Conservation (phyloP, 2,888 invertebrate species). For the Morinoia aosen region DNA sequence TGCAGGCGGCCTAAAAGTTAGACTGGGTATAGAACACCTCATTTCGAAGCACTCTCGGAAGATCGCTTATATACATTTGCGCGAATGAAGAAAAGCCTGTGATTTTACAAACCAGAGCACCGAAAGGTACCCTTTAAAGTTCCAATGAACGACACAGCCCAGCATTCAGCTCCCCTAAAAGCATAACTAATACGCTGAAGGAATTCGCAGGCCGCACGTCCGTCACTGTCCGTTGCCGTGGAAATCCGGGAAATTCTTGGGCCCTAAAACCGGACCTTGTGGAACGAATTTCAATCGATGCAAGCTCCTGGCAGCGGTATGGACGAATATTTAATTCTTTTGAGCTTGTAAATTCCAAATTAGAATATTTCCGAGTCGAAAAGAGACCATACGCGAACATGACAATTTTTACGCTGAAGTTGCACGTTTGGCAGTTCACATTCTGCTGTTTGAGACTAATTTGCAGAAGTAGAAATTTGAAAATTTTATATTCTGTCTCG, state of each 20-base stretch:
- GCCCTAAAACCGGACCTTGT: background rate
- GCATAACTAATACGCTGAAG: slow-evolving; percentile 4
- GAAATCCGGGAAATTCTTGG: slow-evolving; percentile 24
- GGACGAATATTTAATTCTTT: background rate
- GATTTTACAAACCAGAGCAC: background rate
- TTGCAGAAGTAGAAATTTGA: background rate
- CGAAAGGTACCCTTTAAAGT: background rate
- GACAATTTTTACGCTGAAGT: background rate
- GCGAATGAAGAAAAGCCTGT: background rate
- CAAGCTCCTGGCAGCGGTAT: background rate
- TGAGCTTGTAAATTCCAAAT: background rate
- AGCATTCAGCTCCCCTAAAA: background rate
- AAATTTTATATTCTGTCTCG: background rate
- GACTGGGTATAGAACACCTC: no score
- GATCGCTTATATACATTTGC: background rate
- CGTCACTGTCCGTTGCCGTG: slow-evolving; percentile 22
- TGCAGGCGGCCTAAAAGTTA: no score
- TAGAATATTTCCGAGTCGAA: background rate
- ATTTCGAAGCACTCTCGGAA: no score
- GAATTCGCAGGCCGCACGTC: slow-evolving; percentile 9
- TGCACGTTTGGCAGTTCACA: background rate
- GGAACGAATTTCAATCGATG: slow-evolving; percentile 14
- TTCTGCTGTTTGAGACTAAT: background rate
- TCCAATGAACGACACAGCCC: background rate
- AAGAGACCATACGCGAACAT: background rate